phyloP scores from a whole-genome alignment of 2,888 invertebrate species.

The Ophion slaviceki region DNA sequence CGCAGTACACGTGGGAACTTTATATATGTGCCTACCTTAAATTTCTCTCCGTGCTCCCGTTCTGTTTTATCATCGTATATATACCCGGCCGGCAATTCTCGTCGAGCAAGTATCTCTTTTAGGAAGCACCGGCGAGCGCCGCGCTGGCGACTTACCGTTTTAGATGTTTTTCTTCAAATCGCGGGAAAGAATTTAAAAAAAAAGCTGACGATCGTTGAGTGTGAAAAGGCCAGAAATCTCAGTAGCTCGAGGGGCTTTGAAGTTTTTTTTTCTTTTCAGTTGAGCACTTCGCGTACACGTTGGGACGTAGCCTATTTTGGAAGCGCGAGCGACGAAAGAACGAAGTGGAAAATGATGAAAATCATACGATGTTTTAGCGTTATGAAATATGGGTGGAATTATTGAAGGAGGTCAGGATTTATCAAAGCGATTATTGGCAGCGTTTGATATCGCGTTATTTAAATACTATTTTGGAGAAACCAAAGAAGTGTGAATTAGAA shows the following conservation, averaged over 20 bases:
- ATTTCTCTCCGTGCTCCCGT: conserved; percentile 19
- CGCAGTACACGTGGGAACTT: conserved; percentile 21
- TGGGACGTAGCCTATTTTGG: too few relatives aligned
- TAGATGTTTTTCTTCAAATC: not conserved
- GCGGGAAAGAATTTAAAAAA: not conserved
- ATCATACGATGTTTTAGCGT: too few relatives aligned
- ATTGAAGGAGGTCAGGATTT: too few relatives aligned
- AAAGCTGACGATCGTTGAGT: not conserved
- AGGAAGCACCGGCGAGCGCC: conserved; percentile 1
- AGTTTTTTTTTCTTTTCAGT: not conserved
- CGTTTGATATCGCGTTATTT: too few relatives aligned
- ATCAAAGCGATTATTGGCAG: too few relatives aligned
- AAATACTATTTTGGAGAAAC: too few relatives aligned
- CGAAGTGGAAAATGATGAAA: too few relatives aligned
- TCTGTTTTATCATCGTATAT: conserved; percentile 26
- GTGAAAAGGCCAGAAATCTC: not conserved
- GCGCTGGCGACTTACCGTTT: not conserved
- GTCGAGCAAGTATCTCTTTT: conserved; percentile 40
- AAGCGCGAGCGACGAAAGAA: too few relatives aligned
- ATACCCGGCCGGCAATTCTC: not conserved
- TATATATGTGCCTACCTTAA: conserved; percentile 5
- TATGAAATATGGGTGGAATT: too few relatives aligned
- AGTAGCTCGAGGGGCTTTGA: not conserved
- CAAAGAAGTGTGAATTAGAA: too few relatives aligned
- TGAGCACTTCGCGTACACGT: too few relatives aligned